phyloP scores from a whole-genome alignment of 2,888 invertebrate genomes.

The Sarcophaga caerulescens region DNA sequence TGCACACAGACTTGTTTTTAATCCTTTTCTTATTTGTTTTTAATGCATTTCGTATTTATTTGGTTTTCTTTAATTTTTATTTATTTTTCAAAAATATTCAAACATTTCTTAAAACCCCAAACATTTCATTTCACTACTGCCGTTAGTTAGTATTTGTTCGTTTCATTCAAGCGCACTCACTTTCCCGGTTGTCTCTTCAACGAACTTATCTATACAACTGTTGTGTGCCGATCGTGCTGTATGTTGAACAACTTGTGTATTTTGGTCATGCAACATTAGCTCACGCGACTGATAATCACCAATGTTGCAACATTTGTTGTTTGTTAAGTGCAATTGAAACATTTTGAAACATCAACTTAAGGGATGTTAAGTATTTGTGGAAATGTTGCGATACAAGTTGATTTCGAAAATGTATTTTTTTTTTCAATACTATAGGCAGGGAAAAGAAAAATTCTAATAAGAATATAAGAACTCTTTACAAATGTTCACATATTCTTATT shows the following conservation, averaged over 20 bases:
- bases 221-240: conserved; percentile 43
- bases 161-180: conserved; percentile 2
- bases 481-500: no score
- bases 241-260: conserved; percentile 24
- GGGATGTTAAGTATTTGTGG: conserved; percentile 21
- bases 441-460: no score
- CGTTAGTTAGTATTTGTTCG: neutral
- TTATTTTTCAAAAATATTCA: neutral
- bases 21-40: neutral
- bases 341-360: conserved; percentile 8
- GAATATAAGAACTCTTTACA: no score
- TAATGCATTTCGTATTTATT: neutral
- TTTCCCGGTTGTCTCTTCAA: conserved; percentile 18
- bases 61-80: neutral
- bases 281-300: conserved; percentile 36
- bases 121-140: neutral
- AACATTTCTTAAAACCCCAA: neutral
- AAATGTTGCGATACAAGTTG: conserved; percentile 45
- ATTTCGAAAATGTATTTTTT: neutral
- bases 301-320: conserved; percentile 60
- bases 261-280: conserved; percentile 50
- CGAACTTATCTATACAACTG: conserved; percentile 61
- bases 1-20: neutral
- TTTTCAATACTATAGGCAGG: no score
- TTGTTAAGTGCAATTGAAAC: conserved; percentile 15